Base-by-base conservation (phyloP, 92 coral and sea anemone genomes). In the Phenganax subtilis region DNA sequence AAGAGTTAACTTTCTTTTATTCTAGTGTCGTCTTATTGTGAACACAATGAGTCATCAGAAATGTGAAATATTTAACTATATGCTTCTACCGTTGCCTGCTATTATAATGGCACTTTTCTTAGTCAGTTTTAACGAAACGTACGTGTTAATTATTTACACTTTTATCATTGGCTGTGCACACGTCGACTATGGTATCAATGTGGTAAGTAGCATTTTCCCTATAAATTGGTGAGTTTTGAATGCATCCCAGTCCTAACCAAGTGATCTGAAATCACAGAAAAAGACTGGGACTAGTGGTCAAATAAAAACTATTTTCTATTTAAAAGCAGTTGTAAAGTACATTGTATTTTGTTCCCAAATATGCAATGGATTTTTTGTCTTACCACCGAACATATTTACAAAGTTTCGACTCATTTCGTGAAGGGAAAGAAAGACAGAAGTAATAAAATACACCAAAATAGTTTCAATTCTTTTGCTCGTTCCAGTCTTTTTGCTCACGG, bases 1-100 rank as follows among this genome's bases (percentile, higher is more conserved):
- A 0, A 20, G 0, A 37, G 11, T 68, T 61, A 29, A 37, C 29
- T 58, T 62, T 20, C 60, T 72, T 86, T 51, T 65, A n/a, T 85
- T 88, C 56, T 81, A 94, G 98, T 94, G 98, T 78, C 98, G 92
- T 6, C 87, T 94, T 62, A 94, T 94, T 60, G 96, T 94, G 15
- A 88, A 87, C 82, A 94, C 98, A 65, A 94, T 94, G 98, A 84
- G 90, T 72, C 86, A 84, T 57, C 93, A 90, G 85, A 70, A 71
- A 56, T 94, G 98, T 61, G 97, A 94, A 56, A 79, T 87, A 7
- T 85, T 94, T 71, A 94, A 92, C 80, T 77, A 84, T 7, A 85
- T 94, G 85, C 87, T 94, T 15, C 86, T 84, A 72, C 98, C 98
- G 17, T 11, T 94, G 69, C 16, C 20, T 12, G 16, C 65, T 0